A percentile compares a stretch with the other conserved stretches of the same genome.
phyloP scores from a whole-genome alignment of 2,113 vertebrate genomes.

The Nycticryphes semicollaris region DNA sequence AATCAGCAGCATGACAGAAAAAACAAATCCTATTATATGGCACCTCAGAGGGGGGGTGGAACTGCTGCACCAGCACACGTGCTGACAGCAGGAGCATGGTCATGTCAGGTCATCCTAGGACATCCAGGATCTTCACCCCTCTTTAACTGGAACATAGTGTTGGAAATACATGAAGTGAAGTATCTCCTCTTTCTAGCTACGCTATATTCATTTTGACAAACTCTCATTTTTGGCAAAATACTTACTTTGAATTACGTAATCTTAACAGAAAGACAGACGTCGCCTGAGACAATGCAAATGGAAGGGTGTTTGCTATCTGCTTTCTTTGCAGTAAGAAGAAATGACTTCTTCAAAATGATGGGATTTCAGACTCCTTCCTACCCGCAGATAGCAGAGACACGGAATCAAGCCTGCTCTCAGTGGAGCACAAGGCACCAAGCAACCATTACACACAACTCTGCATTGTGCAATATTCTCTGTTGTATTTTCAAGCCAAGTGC shows the following conservation, averaged over 20 bases:
- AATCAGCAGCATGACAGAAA: neutral
- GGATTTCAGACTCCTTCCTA: neutral
- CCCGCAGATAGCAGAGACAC: neutral
- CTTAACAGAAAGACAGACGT: neutral
- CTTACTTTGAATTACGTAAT: neutral
- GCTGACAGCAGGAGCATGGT: neutral
- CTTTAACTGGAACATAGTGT: neutral
- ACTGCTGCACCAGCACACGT: neutral
- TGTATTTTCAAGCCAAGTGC: neutral
- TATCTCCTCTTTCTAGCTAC: neutral
- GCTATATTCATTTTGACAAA: neutral
- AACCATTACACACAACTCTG: neutral
- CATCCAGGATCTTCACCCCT: neutral
- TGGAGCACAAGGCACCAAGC: neutral
- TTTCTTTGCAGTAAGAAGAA: neutral
- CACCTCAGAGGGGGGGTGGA: neutral
- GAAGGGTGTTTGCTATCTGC: neutral
- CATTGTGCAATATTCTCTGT: accelerated
- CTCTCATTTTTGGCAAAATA: neutral
- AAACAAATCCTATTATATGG: neutral
- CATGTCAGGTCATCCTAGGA: neutral
- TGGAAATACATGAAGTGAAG: neutral
- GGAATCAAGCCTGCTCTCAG: neutral
- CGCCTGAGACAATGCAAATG: neutral
- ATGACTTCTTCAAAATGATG: accelerated